These are phyloP conservation scores for Myotis pilosus DNA, from an alignment of 2,797 vertebrate species.

Conservation along the genomic window DNA sequence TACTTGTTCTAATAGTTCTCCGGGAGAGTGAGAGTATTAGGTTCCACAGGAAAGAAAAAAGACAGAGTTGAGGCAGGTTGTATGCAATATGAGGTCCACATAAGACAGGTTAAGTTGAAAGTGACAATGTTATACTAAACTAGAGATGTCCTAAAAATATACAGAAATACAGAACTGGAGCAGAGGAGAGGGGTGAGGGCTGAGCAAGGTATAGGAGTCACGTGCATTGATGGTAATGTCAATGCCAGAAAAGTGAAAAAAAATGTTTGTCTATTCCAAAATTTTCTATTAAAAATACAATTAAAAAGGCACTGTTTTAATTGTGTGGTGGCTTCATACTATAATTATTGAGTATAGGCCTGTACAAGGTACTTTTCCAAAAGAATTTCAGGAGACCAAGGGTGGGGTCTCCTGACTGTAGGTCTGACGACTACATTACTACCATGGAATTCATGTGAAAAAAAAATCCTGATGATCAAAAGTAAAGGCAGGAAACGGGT, in stretches of 20 bases:
- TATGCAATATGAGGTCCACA: constrained; percentile 24
- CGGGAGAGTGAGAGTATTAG: background rate
- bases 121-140: constrained; percentile 20
- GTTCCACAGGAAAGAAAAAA: constrained; percentile 37
- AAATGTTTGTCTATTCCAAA: constrained; percentile 12
- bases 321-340: constrained; percentile 39
- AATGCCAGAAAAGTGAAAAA: constrained; percentile 4
- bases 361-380: constrained; percentile 56
- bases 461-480: constrained; percentile 74
- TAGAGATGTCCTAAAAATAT: constrained; percentile 14
- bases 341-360: constrained; percentile 8
- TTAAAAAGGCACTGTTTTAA: background rate
- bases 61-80: constrained; percentile 9
- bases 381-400: constrained; percentile 53
- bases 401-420: constrained; percentile 49
- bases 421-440: constrained; percentile 61
- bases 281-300: constrained; percentile 49
- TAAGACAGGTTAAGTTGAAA: background rate
- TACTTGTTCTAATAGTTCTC: background rate
- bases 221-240: background rate
- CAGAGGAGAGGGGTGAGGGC: background rate
- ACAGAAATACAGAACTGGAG: constrained; percentile 18
- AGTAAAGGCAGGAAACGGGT: constrained; percentile 84
- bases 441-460: constrained; percentile 48
- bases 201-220: background rate